These are phyloP conservation scores for Etheostoma cragini DNA, from an alignment of 2,113 vertebrate species.

Conservation along the genomic window DNA sequence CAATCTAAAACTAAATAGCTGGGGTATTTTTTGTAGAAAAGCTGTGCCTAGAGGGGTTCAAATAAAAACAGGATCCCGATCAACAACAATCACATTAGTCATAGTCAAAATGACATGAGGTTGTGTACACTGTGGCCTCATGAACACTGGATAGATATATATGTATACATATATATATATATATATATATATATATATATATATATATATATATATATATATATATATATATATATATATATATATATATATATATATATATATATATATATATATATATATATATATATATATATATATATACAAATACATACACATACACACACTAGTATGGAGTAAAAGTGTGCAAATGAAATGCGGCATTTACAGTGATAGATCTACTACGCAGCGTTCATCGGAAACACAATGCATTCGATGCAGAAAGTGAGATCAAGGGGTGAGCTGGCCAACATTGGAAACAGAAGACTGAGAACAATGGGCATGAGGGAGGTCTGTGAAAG, in stretches of 20 bases:
- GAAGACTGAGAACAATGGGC: slow-evolving; percentile 60
- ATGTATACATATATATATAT: too few species aligned
- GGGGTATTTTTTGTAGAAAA: not conserved
- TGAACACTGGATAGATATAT: too few species aligned
- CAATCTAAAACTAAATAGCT: not conserved
- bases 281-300: too few species aligned
- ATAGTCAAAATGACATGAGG: not conserved
- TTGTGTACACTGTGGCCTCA: not conserved
- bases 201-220: too few species aligned
- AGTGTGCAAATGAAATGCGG: not conserved
- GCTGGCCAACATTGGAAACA: slow-evolving; percentile 42
- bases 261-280: too few species aligned
- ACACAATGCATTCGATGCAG: slow-evolving; percentile 35
- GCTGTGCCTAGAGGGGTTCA: not conserved
- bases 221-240: too few species aligned
- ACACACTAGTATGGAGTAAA: too few species aligned
- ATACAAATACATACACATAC: too few species aligned
- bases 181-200: too few species aligned
- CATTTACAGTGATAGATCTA: slow-evolving; percentile 24
- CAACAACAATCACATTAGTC: not conserved
- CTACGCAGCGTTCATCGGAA: slow-evolving; percentile 15
- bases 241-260: too few species aligned
- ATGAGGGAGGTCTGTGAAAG: slow-evolving; percentile 46
- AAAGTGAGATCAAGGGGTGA: slow-evolving; percentile 57
- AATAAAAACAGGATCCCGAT: slow-evolving; percentile 24